Evolutionary conservation across 2,113 vertebrate species (phyloP), one percentile per base, ranked within the genome.

Genomic region (Nematolebias whitei): DNA sequence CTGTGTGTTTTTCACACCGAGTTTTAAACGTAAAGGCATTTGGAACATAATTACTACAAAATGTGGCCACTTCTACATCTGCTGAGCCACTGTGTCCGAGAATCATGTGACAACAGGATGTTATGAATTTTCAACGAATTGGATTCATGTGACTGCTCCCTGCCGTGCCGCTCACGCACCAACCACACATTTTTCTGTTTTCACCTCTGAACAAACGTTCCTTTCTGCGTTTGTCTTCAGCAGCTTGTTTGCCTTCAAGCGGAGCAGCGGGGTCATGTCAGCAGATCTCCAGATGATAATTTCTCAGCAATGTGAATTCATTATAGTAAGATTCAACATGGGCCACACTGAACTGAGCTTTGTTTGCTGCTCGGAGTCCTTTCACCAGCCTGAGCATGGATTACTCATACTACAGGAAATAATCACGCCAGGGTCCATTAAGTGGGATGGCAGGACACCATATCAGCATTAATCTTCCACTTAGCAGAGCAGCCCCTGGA

Each of bases 401-500:
- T 89, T 88, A 89, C 88, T 88, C 84, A 89, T 85, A 83, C 78
- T 85, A 79, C 80, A 88, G 87, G 90, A 91, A 90, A 90, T 88
- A 89, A 88, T 84, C 88, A 91, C 88, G 84, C 83, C 83, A 84
- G 87, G 80, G 86, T 89, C 90, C 88, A 91, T 91, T 89, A 92
- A 87, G 84, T 87, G 80, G 79, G 86, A 89, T 88, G 80, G 84
- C 74, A 88, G 84, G 87, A 90, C 89, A 90, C 91, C 79, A 90
- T 91, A 88, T 91, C 85, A 88, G 80, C 90, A 91, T 90, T 91
- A 88, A 91, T 91, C 87, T 91, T 61, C 85, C 88, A 88, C 85
- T 90, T 92, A 89, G 87, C 76, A 68, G 68, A 87, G 83, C 75
- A 74, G 86, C 86, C 83, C 72, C 32, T 61, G 83, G 78, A 80